Percentiles rank a stretch among this genome's conserved stretches.
Evolutionary conservation across 2,797 vertebrate genomes (phyloP).

Genomic region (Coranthus polyacanthus): DNA sequence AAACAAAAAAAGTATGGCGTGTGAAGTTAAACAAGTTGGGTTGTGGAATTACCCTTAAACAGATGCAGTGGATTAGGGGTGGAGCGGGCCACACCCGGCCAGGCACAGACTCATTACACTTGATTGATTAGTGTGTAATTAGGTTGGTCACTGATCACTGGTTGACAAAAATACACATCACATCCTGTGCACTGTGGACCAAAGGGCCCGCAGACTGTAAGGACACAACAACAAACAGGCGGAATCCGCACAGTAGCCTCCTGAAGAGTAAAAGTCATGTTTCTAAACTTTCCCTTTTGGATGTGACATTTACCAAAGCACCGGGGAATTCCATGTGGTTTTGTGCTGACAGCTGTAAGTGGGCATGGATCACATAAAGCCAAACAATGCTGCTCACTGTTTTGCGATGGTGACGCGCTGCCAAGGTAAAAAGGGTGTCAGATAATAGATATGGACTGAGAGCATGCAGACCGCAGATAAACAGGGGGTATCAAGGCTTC

Average conservation of each 20-base stretch:
- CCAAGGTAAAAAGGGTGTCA: slow-evolving; percentile 42
- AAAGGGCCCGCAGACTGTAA: slow-evolving; percentile 28
- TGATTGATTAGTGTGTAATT: slow-evolving; percentile 84
- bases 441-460: slow-evolving; percentile 42
- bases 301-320: slow-evolving; percentile 64
- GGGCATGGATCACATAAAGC: slow-evolving; percentile 54
- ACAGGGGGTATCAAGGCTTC: not conserved
- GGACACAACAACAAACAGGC: slow-evolving; percentile 32
- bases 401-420: slow-evolving; percentile 29
- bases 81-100: slow-evolving; percentile 70
- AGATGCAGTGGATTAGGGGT: slow-evolving; percentile 65
- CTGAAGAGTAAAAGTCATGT: slow-evolving; percentile 28
- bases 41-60: slow-evolving; percentile 60
- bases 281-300: slow-evolving; percentile 45
- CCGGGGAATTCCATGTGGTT: slow-evolving; percentile 74
- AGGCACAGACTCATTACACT: slow-evolving; percentile 69
- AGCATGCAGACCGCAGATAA: slow-evolving; percentile 17
- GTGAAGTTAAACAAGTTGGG: slow-evolving; percentile 67
- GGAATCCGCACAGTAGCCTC: slow-evolving; percentile 48
- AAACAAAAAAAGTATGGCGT: slow-evolving; percentile 48
- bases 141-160: slow-evolving; percentile 68
- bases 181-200: slow-evolving; percentile 44
- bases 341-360: slow-evolving; percentile 66
- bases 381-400: slow-evolving; percentile 62
- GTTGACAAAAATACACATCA: slow-evolving; percentile 75